Percentiles rank a stretch among this genome's conserved stretches.
Evolutionary conservation across 2,113 vertebrate genomes (phyloP).

Genomic region (Hippocampus guttulatus): DNA sequence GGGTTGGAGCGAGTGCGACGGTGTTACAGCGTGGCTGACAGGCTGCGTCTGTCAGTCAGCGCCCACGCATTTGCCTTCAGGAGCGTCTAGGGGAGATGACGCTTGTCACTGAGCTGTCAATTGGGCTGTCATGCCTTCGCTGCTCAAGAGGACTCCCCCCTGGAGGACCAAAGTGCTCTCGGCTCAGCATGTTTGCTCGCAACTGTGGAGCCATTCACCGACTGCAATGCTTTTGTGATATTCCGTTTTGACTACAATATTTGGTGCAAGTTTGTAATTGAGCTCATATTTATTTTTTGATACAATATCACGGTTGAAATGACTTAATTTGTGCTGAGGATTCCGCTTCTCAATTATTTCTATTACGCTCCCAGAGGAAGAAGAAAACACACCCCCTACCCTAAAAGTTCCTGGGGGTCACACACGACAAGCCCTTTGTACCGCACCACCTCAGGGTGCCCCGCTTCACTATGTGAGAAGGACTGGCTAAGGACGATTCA

Average conservation of each 20-base stretch:
- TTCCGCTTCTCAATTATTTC: too few relatives aligned
- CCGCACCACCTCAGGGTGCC: too few relatives aligned
- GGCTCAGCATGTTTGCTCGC: slow-evolving; percentile 8
- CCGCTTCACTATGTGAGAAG: too few relatives aligned
- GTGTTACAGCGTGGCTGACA: slow-evolving; percentile 24
- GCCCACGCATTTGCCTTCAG: slow-evolving; percentile 16
- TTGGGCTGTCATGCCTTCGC: neutral
- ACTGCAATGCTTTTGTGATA: neutral
- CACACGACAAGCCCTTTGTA: too few relatives aligned
- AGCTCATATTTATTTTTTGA: too few relatives aligned
- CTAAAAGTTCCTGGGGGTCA: too few relatives aligned
- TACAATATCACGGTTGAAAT: too few relatives aligned
- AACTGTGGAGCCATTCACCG: neutral
- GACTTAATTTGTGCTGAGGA: too few relatives aligned
- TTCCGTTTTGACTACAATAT: neutral
- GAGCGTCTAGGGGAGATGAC: slow-evolving; percentile 28
- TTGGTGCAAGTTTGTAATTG: too few relatives aligned
- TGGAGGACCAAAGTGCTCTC: neutral
- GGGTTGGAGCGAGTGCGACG: neutral
- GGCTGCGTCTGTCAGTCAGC: slow-evolving; percentile 37
- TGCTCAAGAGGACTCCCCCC: neutral
- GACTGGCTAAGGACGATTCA: too few relatives aligned
- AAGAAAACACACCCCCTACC: too few relatives aligned
- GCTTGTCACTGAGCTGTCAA: slow-evolving; percentile 42
- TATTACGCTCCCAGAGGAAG: too few relatives aligned